Percentiles rank a stretch among this genome's conserved stretches.
These are phyloP conservation scores for Coptodon rendalli DNA, from an alignment of 2,113 vertebrate genomes.

Conservation along the genomic window DNA sequence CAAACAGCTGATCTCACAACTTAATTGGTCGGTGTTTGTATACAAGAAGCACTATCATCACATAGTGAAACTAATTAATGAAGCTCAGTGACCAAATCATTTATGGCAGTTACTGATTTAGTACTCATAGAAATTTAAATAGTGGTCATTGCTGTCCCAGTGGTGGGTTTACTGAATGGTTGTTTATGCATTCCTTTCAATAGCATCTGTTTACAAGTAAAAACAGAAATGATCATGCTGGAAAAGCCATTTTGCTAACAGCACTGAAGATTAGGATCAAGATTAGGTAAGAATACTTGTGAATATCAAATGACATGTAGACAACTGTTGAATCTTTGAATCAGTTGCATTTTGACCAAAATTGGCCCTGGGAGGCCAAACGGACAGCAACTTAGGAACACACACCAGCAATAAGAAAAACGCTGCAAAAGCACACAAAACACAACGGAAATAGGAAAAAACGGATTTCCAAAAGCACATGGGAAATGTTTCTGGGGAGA, in stretches of 20 bases:
- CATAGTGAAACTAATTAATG: background rate
- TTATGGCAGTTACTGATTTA: background rate
- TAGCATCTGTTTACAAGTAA: background rate
- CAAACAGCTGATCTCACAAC: background rate
- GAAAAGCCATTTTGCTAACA: background rate
- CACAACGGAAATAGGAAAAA: background rate
- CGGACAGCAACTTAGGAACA: background rate
- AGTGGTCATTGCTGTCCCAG: background rate
- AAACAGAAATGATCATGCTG: background rate
- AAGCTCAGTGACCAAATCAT: background rate
- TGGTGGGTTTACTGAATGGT: background rate
- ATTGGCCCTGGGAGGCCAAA: background rate
- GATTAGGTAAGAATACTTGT: no score
- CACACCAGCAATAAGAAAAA: background rate
- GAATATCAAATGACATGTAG: background rate
- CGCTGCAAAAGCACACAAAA: background rate
- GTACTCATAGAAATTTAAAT: background rate
- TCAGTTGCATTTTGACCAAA: background rate
- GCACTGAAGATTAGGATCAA: background rate
- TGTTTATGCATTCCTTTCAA: background rate
- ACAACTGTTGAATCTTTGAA: background rate
- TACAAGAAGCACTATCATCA: background rate
- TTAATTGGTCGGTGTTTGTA: background rate
- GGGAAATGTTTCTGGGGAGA: background rate
- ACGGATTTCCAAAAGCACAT: background rate